Evolutionary conservation across 2,113 vertebrate genomes (phyloP).

Genomic region (Gambusia holbrooki): DNA sequence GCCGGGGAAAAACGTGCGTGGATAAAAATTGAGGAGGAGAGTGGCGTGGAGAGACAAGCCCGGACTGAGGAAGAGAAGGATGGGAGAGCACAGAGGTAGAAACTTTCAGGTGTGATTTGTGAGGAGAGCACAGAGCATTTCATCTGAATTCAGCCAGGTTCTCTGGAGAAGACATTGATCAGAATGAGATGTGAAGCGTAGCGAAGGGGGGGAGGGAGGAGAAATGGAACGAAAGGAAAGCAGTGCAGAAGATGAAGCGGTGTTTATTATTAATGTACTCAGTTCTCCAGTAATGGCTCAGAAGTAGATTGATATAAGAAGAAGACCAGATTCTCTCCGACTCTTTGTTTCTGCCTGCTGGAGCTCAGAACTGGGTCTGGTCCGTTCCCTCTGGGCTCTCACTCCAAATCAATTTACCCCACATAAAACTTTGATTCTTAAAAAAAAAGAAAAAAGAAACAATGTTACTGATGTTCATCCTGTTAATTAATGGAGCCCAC

Average conservation of each 20-base stretch:
- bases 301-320: conserved; percentile 28
- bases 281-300: conserved; percentile 56
- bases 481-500: conserved; percentile 39
- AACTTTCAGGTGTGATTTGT: conserved; percentile 70
- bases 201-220: conserved; percentile 22
- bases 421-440: conserved; percentile 35
- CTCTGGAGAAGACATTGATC: conserved; percentile 65
- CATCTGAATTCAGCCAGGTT: conserved; percentile 67
- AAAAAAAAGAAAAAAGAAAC: conserved; percentile 5
- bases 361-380: conserved; percentile 41
- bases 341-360: conserved; percentile 22
- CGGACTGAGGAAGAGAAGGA: conserved; percentile 15
- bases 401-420: conserved; percentile 38
- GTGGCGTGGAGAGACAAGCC: neutral
- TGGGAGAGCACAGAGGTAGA: conserved; percentile 13
- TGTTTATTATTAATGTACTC: conserved; percentile 60
- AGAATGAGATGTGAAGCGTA: conserved; percentile 70
- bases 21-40: conserved; percentile 11
- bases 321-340: conserved; percentile 2
- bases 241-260: conserved; percentile 33
- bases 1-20: neutral
- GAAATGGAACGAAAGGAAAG: neutral
- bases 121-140: conserved; percentile 48
- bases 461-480: conserved; percentile 34
- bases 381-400: conserved; percentile 41